Percentiles rank a stretch among this genome's conserved stretches.
phyloP scores from a whole-genome alignment of 2,888 invertebrate species.

The Nymphalis c-album region DNA sequence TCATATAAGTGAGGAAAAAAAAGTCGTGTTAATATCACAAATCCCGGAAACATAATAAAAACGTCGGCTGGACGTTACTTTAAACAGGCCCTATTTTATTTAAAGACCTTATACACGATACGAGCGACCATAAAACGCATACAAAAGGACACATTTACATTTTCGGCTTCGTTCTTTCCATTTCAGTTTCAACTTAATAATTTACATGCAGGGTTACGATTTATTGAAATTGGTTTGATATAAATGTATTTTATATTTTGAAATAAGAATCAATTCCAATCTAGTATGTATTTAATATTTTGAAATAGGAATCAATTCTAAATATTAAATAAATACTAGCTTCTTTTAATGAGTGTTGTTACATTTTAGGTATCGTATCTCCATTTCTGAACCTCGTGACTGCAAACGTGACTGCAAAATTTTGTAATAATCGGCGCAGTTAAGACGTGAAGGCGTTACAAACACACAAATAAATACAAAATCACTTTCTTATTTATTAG shows the following conservation, averaged over 20 bases:
- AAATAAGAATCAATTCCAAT: too few relatives aligned
- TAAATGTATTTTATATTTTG: background rate
- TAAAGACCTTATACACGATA: slow-evolving; percentile 49
- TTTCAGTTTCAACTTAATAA: slow-evolving; percentile 48
- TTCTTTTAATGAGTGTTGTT: too few relatives aligned
- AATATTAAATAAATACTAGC: too few relatives aligned
- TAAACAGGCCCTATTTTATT: slow-evolving; percentile 42
- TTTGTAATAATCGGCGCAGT: too few relatives aligned
- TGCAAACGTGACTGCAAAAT: too few relatives aligned
- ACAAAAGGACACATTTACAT: slow-evolving; percentile 55
- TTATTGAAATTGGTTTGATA: background rate
- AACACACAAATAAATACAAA: too few relatives aligned
- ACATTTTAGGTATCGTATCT: too few relatives aligned
- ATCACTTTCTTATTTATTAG: too few relatives aligned
- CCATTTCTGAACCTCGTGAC: too few relatives aligned
- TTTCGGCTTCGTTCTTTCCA: slow-evolving; percentile 51
- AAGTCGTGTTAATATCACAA: slow-evolving; percentile 18
- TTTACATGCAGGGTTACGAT: background rate
- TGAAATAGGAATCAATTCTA: too few relatives aligned
- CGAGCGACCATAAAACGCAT: slow-evolving; percentile 46
- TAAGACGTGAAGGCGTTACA: too few relatives aligned
- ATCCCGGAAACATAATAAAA: slow-evolving; percentile 35
- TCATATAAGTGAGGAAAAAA: background rate
- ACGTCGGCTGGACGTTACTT: slow-evolving; percentile 33
- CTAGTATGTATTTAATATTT: too few relatives aligned